Evolutionary conservation across 2,888 invertebrate genomes (phyloP).

Genomic region (Polyommatus icarus): DNA sequence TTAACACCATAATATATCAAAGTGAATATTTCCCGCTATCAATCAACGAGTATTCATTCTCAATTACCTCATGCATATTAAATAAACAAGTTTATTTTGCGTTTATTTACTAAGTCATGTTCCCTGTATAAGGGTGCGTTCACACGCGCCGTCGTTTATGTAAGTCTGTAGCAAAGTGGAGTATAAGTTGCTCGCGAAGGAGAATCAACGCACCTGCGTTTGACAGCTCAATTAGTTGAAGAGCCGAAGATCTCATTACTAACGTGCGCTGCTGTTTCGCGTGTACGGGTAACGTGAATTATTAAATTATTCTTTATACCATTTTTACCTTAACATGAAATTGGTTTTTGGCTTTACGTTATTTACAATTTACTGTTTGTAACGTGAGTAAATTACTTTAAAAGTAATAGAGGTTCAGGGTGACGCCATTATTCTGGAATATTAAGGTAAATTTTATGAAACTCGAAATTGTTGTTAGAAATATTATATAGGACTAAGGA

Average conservation of each 20-base stretch:
- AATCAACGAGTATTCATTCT: not conserved
- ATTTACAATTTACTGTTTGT: not conserved
- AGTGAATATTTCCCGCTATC: too few species aligned
- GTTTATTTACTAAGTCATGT: conserved; percentile 30
- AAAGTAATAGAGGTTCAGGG: not conserved
- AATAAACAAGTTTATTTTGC: not conserved
- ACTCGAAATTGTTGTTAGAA: not conserved
- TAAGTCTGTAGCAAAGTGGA: conserved; percentile 49
- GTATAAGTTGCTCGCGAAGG: conserved; percentile 56
- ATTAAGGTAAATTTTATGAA: not conserved
- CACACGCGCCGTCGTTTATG: conserved; percentile 51
- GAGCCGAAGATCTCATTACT: conserved; percentile 49
- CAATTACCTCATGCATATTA: not conserved
- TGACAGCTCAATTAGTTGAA: conserved; percentile 72
- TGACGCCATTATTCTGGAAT: not conserved
- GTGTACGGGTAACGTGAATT: conserved; percentile 20
- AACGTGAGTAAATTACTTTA: conserved; percentile 1
- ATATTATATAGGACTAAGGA: not conserved
- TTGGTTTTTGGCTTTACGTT: not conserved
- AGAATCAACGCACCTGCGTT: conserved; percentile 64
- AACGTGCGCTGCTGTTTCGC: conserved; percentile 37
- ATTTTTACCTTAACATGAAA: not conserved
- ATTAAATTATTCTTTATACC: conserved; percentile 23
- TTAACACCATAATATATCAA: too few species aligned
- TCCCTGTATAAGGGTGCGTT: conserved; percentile 34